These are phyloP conservation scores for Colossoma macropomum DNA, from an alignment of 2,113 vertebrate species.

Conservation along the genomic window DNA sequence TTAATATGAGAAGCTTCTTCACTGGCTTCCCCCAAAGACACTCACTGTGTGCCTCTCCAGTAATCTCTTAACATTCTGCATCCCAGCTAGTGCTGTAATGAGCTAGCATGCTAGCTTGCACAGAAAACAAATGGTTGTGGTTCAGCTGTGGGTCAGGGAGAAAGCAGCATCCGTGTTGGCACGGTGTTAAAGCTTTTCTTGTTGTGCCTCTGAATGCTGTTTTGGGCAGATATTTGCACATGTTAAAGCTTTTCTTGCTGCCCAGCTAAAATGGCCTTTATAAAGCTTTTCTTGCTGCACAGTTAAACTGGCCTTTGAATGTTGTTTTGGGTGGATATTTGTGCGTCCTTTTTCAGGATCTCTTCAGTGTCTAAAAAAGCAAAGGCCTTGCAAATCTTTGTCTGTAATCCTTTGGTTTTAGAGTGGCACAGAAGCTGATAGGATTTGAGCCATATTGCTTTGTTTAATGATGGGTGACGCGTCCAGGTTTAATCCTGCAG, in stretches of 20 bases:
- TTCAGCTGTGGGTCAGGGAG: slow-evolving; percentile 19
- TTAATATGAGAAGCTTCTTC: slow-evolving; percentile 43
- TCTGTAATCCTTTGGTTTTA: slow-evolving; percentile 47
- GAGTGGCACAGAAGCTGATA: slow-evolving; percentile 38
- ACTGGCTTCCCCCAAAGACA: slow-evolving; percentile 18
- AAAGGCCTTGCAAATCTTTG: slow-evolving; percentile 21
- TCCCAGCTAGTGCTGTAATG: not conserved
- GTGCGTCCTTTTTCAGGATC: not conserved
- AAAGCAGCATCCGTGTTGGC: not conserved
- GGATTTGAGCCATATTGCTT: slow-evolving; percentile 58
- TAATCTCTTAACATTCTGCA: not conserved
- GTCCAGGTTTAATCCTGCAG: slow-evolving; percentile 44
- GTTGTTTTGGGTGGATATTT: slow-evolving; percentile 11
- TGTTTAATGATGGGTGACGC: slow-evolving; percentile 54
- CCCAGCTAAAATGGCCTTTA: too few species aligned
- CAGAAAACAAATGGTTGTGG: not conserved
- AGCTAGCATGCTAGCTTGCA: slow-evolving; percentile 7
- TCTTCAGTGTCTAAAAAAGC: not conserved
- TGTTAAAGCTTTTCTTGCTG: not conserved
- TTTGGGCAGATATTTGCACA: not conserved
- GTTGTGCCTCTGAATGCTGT: not conserved
- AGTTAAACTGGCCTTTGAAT: slow-evolving; percentile 15
- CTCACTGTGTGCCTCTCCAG: slow-evolving; percentile 15
- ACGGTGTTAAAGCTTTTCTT: slow-evolving; percentile 10
- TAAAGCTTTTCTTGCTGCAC: not conserved